These are phyloP conservation scores for Tapirus indicus DNA, from an alignment of 2,797 vertebrate species.

Conservation along the genomic window DNA sequence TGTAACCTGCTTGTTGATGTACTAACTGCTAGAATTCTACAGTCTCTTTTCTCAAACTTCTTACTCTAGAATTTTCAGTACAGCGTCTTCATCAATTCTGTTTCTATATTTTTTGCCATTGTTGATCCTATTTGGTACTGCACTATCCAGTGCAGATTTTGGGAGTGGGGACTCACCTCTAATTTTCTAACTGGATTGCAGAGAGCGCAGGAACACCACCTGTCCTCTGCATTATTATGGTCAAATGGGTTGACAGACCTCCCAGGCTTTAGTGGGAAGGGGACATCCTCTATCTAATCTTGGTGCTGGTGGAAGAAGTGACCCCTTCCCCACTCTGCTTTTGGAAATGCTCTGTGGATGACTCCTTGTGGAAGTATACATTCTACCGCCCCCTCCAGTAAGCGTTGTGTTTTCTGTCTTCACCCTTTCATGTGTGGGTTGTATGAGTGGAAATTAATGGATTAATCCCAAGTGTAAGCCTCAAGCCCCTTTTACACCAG, in stretches of 20 bases:
- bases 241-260: too few relatives aligned
- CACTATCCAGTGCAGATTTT: neutral
- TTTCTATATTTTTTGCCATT: neutral
- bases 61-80: neutral
- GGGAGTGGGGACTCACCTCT: neutral
- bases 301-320: neutral
- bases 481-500: neutral
- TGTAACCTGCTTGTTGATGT: neutral
- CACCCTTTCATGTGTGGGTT: neutral
- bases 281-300: neutral
- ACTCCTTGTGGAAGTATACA: neutral
- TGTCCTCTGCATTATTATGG: neutral
- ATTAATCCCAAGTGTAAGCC: neutral
- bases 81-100: neutral
- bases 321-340: neutral
- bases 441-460: neutral
- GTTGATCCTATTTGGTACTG: neutral
- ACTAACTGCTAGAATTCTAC: neutral
- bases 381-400: neutral
- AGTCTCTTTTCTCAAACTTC: neutral
- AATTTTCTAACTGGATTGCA: neutral
- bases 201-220: neutral
- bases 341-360: neutral
- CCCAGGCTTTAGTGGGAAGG: neutral
- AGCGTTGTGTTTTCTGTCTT: neutral